Conservation (phyloP, 2,888 invertebrate genomes). For the Physocephala rufipes region DNA sequence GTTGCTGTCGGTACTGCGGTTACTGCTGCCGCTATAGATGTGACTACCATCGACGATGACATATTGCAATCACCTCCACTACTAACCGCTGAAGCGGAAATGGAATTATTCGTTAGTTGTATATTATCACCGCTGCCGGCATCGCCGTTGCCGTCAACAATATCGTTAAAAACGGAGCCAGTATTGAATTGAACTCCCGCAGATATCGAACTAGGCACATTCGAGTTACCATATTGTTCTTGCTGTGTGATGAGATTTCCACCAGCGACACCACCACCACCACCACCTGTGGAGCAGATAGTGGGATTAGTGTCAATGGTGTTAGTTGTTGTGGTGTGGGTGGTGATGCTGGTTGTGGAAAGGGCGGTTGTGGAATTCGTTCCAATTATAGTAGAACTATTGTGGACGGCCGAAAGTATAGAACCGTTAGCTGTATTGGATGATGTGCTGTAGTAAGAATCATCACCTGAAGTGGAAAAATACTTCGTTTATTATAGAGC, state of each 20-base stretch:
- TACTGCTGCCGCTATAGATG: conserved; percentile 29
- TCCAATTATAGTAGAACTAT: conserved; percentile 59
- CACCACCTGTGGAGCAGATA: conserved; percentile 37
- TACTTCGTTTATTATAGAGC: no score
- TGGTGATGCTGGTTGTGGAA: conserved; percentile 55
- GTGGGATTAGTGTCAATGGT: conserved; percentile 57
- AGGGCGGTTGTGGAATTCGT: conserved; percentile 40
- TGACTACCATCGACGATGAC: conserved; percentile 40
- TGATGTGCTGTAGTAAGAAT: conserved; percentile 60
- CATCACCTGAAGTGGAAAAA: conserved; percentile 58
- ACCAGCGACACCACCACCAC: conserved; percentile 39
- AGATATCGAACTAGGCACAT: conserved; percentile 64
- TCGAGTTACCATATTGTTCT: conserved; percentile 38
- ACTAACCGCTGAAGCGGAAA: conserved; percentile 42
- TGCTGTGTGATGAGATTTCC: conserved; percentile 33
- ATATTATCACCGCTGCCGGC: not conserved
- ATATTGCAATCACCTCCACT: conserved; percentile 36
- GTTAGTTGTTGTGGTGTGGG: conserved; percentile 56
- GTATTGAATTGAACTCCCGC: conserved; percentile 64
- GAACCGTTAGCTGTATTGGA: conserved; percentile 60
- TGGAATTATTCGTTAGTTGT: conserved; percentile 51
- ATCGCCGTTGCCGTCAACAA: conserved; percentile 8
- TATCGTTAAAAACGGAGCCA: conserved; percentile 55
- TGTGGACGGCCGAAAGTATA: conserved; percentile 63
- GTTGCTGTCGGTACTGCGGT: conserved; percentile 40